Evolutionary conservation across 1,140 invertebrate species (phyloP), one percentile per base, ranked within the genome.

Genomic region (Apocrypta bakeri): DNA sequence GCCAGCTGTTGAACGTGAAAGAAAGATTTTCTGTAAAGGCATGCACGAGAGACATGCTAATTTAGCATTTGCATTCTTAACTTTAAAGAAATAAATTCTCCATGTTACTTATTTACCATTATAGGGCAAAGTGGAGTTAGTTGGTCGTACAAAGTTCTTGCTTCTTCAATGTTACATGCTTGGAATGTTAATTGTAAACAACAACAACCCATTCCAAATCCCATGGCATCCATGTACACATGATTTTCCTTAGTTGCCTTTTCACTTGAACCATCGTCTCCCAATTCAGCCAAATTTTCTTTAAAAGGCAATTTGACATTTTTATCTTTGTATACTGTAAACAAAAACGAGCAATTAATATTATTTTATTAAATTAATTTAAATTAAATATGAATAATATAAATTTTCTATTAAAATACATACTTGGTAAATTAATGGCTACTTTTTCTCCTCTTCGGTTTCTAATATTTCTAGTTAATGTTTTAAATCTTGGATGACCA

Each of bases 181-280:
- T 99, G 97, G 91, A 98, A 99, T 40, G 97, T 98, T 29, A 98
- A 93, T 91, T 99, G 99, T 12, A 99, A 93, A 90, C 99, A 99
- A 88, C 97, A 99, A 89, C 97, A 98, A 42, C 99, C 99, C 99
- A 99, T 99, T 63, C 99, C 99, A 92, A 99, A 99, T 42, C 98
- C 98, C 98, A 99, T 99, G 0, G 98, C 97, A 91, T 99, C 99
- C 96, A 99, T 96, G 87, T 99, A 98, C 82, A 99, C 95, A 88
- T 98, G 97, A 93, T 98, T 96, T 2, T 96, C 95, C 85, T 94
- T 92, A 1, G 95, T 94, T n/a, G 94, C 94, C 64, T 92, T 93
- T 24, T 87, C 92, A 89, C 90, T 94, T 81, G 94, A 94, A 27
- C 96, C 94, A 90, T 98, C 96, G 84, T 98, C 95, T 2, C 93